Base-by-base conservation (phyloP, 2,113 vertebrate genomes). In the Cyanoramphus novaezelandiae region DNA sequence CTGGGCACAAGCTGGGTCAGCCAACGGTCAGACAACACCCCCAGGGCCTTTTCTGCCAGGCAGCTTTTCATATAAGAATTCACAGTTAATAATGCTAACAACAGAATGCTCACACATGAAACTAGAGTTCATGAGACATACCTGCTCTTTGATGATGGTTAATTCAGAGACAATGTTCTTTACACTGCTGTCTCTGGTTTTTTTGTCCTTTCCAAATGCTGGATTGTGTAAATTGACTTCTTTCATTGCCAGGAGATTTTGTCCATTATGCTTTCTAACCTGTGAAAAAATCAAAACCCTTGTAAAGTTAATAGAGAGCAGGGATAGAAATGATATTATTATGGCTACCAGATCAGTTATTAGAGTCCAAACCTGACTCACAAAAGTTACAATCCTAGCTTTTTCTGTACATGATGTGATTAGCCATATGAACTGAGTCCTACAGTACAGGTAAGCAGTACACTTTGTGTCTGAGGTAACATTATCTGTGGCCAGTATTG, bases 161-260 rank as follows among this genome's bases (percentile, higher is more conserved):
- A 99, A 97, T 94, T 99, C 99, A 21, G 98, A 99, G 82, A 99
- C 98, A 74, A 99, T 99, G 74, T 98, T 99, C 94, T 98, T 98
- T n/a, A 98, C 98, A 16, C 97, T 99, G 74, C 97, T 98, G 86
- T 99, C 99, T 94, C 99, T 97, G 63, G 98, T 98, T 87, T 97
- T 98, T 97, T 99, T 99, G 97, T 99, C 98, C 93, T 99, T 99
- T 64, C 99, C 99, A 92, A 99, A 99, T 6, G 95, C 99, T 17
- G 98, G 98, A 94, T 98, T 99, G 95, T 98, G 98, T 71, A 99
- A 98, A 96, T 98, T 99, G 52, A 99, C 98, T 91, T 99, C 99
- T 96, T 99, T 99, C 97, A 99, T 97, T 63, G 98, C 99, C 47
- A 99, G 96, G 57, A 99, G 97, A 95, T 99, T 99, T 97, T 99